Conservation (phyloP, 92 coral and sea anemone genomes). For the Parazoanthus darwini region DNA sequence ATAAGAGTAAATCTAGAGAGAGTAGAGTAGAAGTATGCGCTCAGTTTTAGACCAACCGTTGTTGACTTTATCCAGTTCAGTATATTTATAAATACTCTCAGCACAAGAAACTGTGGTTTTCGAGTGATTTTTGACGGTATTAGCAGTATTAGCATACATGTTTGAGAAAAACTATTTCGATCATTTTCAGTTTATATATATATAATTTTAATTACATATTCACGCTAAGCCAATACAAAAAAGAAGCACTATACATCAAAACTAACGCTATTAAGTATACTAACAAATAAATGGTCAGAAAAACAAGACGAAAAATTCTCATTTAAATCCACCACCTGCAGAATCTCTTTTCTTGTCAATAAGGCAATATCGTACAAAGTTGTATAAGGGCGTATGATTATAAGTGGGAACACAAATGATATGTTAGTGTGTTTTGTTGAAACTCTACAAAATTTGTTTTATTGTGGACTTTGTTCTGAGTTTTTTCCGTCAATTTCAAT, state of each 20-base stretch:
- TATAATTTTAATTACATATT: background rate
- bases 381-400: background rate
- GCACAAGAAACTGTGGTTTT: background rate
- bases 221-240: background rate
- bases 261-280: background rate
- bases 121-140: background rate
- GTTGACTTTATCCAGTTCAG: background rate
- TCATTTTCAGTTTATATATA: background rate
- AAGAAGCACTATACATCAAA: background rate
- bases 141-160: background rate
- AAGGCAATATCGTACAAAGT: conserved; percentile 1
- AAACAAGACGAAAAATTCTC: background rate
- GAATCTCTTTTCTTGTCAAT: background rate
- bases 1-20: background rate
- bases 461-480: background rate
- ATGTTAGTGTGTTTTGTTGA: background rate
- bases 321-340: conserved; percentile 26
- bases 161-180: background rate
- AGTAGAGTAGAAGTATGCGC: background rate
- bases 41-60: background rate
- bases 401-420: background rate
- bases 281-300: background rate
- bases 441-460: background rate
- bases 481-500: background rate
- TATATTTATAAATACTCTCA: background rate